Evolutionary conservation across 2,113 vertebrate genomes (phyloP).

Genomic region (Spea bombifrons): DNA sequence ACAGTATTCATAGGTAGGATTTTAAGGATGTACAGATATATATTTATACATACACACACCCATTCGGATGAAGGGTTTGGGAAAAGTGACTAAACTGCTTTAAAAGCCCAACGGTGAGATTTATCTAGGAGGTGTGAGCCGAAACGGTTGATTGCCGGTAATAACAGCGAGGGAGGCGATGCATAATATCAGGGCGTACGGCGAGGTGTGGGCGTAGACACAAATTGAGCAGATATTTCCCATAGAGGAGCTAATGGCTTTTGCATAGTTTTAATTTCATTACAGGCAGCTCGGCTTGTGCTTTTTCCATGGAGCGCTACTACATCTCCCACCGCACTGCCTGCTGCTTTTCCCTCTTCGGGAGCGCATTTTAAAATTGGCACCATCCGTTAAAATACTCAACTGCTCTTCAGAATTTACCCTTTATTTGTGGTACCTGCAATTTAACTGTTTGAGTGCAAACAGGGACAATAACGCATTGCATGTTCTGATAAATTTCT

Average conservation of each 20-base stretch:
- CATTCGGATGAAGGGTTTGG: too few relatives aligned
- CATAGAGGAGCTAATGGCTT: slow-evolving; percentile 27
- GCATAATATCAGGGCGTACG: slow-evolving; percentile 11
- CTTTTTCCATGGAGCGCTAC: slow-evolving; percentile 13
- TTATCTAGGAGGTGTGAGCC: slow-evolving; percentile 8
- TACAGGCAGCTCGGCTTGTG: slow-evolving; percentile 7
- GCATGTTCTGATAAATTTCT: too few relatives aligned
- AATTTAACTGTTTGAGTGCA: slow-evolving; percentile 2
- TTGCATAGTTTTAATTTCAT: slow-evolving; percentile 22
- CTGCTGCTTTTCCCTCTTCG: slow-evolving; percentile 9
- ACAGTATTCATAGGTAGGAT: too few relatives aligned
- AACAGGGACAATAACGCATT: too few relatives aligned
- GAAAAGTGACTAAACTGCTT: too few relatives aligned
- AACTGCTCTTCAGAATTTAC: slow-evolving; percentile 20
- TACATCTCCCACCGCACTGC: slow-evolving; percentile 9
- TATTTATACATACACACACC: too few relatives aligned
- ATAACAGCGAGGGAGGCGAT: slow-evolving; percentile 16
- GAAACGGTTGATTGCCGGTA: slow-evolving; percentile 16
- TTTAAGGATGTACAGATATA: too few relatives aligned
- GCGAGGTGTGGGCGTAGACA: slow-evolving; percentile 25
- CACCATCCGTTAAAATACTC: slow-evolving; percentile 5
- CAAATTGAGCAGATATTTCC: slow-evolving; percentile 33
- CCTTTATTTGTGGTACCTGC: slow-evolving; percentile 10
- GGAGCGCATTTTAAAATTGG: slow-evolving; percentile 24
- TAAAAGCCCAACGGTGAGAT: too few relatives aligned